These are phyloP conservation scores for Dryas iulia DNA, from an alignment of 1,140 invertebrate genomes.

Conservation along the genomic window DNA sequence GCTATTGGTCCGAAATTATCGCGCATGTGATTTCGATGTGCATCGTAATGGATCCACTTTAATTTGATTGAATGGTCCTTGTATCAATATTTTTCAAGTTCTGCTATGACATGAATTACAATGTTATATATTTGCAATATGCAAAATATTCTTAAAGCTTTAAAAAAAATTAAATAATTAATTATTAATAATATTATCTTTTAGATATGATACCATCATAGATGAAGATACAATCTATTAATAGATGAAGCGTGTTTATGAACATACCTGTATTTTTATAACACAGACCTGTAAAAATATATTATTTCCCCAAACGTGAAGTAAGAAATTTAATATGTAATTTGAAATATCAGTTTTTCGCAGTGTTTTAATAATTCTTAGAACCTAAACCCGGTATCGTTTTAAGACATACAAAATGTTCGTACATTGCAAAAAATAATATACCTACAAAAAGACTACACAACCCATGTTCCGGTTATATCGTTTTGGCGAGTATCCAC, in stretches of 20 bases:
- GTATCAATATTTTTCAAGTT: not conserved
- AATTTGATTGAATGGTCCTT: slow-evolving; percentile 6
- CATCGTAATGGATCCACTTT: slow-evolving; percentile 15
- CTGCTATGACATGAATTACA: not conserved
- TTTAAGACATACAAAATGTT: not conserved
- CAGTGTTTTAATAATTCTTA: not conserved
- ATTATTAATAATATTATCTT: not conserved
- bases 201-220: not conserved
- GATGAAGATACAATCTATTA: too few relatives aligned
- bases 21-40: slow-evolving; percentile 13
- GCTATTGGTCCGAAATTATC: slow-evolving; percentile 12
- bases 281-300: not conserved
- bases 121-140: too few relatives aligned
- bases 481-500: slow-evolving; percentile 33
- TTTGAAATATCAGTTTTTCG: too few relatives aligned
- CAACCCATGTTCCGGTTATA: slow-evolving; percentile 21
- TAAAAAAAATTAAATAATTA: not conserved
- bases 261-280: not conserved
- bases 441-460: not conserved
- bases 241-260: not conserved
- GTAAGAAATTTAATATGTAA: too few relatives aligned
- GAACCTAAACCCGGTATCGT: not conserved
- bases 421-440: not conserved
- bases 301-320: too few relatives aligned
- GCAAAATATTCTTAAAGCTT: not conserved